Evolutionary conservation across 64 coral and sea anemone species (phyloP), one percentile per base, ranked within the genome.

Genomic region (Montipora efflorescens): DNA sequence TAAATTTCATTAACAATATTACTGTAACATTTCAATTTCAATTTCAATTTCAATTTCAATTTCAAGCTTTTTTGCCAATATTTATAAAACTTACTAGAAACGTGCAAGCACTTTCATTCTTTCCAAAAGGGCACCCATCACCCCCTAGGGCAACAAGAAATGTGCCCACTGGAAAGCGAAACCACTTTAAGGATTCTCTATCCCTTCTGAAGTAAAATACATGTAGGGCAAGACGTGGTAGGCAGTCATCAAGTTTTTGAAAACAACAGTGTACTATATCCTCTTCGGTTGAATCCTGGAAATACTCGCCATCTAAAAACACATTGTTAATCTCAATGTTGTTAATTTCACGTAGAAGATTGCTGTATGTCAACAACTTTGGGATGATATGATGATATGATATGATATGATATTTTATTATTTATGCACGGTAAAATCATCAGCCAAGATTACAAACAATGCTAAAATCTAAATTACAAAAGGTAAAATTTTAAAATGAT

Each of bases 1-100:
- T 25, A 25, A 25, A 25, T 25, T 25, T 25, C 23, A 25, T 25
- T 25, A 25, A 25, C 23, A 25, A 25, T 25, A 25, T 25, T 25
- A 25, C 23, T 25, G 23, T 25, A 25, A 25, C 23, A 25, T 0
- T 25, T 25, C 23, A 25, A 25, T 25, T 25, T 25, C 23, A 25
- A 25, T 25, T 25, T 25, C 23, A 25, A 25, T 25, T 25, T 25
- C 23, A 25, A 25, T 25, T 25, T 79, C 74, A 12, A 96, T n/a
- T n/a, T n/a, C n/a, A n/a, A n/a, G n/a, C 88, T 58, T 75, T 96
- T 79, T 74, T 96, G 58, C 95, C 95, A 23, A 67, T 50, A 68
- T 96, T 96, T 16, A 89, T 44, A 76, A 96, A 96, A 84, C 90
- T 96, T 12, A 92, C 83, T 89, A 96, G 81, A 22, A 95, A 95